Conservation (phyloP, 2,888 invertebrate genomes). For the Cataglyphis livida region DNA sequence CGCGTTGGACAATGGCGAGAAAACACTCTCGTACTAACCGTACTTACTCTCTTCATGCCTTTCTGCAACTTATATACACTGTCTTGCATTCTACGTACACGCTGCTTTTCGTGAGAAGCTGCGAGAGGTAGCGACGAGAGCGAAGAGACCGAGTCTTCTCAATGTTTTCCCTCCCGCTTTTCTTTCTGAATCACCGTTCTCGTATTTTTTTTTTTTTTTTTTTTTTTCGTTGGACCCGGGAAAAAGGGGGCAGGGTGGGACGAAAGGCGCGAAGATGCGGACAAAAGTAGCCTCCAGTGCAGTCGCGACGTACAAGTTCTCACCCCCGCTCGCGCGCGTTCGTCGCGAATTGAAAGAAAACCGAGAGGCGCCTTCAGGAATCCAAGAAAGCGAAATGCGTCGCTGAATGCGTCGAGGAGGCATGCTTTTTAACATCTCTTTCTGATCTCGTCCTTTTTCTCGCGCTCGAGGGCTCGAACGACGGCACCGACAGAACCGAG, state of each 20-base stretch:
- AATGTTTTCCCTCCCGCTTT: constrained; percentile 73
- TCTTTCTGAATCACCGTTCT: constrained; percentile 64
- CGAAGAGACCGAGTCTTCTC: constrained; percentile 65
- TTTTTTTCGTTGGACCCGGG: constrained; percentile 64
- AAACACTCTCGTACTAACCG: constrained; percentile 72
- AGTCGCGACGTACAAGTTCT: constrained; percentile 71
- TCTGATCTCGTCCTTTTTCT: constrained; percentile 56
- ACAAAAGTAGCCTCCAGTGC: constrained; percentile 78
- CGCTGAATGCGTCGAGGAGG: constrained; percentile 73
- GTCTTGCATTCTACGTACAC: constrained; percentile 61
- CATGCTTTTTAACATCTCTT: constrained; percentile 69
- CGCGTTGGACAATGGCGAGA: constrained; percentile 83
- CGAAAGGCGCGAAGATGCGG: constrained; percentile 28
- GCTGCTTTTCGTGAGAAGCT: constrained; percentile 64
- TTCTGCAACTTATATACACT: constrained; percentile 39
- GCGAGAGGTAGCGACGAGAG: constrained; percentile 46
- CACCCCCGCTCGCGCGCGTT: constrained; percentile 52
- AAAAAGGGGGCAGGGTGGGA: constrained; percentile 53
- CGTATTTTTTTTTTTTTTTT: constrained; percentile 73
- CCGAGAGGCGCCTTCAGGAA: constrained; percentile 71
- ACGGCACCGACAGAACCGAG: constrained; percentile 37
- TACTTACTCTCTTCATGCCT: constrained; percentile 53
- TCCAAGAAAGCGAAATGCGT: constrained; percentile 75
- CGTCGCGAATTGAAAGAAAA: constrained; percentile 23
- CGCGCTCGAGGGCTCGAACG: constrained; percentile 55